A percentile compares a stretch with the other conserved stretches of the same genome.
These are phyloP conservation scores for Latheticus oryzae DNA, from an alignment of 2,888 invertebrate species.

Conservation along the genomic window DNA sequence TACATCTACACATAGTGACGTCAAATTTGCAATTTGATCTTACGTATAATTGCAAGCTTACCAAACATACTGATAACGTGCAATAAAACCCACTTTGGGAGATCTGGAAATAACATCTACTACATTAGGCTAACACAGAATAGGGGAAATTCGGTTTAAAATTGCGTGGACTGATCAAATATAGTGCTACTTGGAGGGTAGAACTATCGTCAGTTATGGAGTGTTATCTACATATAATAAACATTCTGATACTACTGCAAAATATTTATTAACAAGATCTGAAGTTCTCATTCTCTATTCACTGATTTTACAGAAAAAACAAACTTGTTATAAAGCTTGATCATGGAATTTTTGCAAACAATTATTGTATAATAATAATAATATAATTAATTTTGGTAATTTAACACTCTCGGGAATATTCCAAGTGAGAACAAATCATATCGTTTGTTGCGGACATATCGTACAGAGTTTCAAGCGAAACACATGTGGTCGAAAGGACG, in stretches of 20 bases:
- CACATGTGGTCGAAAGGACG: conserved; percentile 37
- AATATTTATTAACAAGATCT: too few relatives aligned
- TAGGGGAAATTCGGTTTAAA: too few relatives aligned
- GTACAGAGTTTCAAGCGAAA: conserved; percentile 49
- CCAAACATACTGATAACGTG: conserved; percentile 48
- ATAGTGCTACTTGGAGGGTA: too few relatives aligned
- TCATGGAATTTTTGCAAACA: too few relatives aligned
- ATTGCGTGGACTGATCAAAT: too few relatives aligned
- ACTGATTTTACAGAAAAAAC: conserved; percentile 1
- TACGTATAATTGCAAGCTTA: conserved; percentile 57
- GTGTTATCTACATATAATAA: too few relatives aligned
- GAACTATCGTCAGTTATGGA: too few relatives aligned
- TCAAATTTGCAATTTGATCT: conserved; percentile 51
- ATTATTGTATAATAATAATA: too few relatives aligned
- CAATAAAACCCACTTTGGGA: conserved; percentile 46
- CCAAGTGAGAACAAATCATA: conserved; percentile 47
- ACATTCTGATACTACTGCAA: too few relatives aligned
- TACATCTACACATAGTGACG: conserved; percentile 54
- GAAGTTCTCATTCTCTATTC: too few relatives aligned
- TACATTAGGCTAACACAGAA: conserved; percentile 6
- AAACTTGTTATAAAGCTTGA: too few relatives aligned
- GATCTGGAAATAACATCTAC: conserved; percentile 39
- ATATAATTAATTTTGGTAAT: conserved; percentile 28
- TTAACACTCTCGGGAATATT: conserved; percentile 40
- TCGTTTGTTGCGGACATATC: conserved; percentile 47